Percentiles rank a stretch among this genome's conserved stretches.
phyloP scores from a whole-genome alignment of 1,140 invertebrate genomes.

The Pantala flavescens region DNA sequence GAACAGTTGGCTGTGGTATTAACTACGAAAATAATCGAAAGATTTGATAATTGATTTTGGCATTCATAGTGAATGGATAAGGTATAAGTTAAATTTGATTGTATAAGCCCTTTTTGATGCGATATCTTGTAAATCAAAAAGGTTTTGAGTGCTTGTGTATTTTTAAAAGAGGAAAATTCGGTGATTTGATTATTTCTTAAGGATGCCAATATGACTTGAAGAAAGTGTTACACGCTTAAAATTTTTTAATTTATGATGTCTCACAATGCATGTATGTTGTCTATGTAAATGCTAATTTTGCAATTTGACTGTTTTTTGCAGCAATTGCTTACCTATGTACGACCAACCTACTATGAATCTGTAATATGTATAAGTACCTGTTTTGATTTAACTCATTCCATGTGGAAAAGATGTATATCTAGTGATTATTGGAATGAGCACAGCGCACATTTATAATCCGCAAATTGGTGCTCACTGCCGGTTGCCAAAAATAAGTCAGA shows the following conservation, averaged over 20 bases:
- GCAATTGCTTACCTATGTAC: background rate
- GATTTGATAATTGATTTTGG: background rate
- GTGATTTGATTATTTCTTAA: background rate
- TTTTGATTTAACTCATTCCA: background rate
- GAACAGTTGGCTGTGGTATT: background rate
- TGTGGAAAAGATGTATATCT: background rate
- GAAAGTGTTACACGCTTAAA: background rate
- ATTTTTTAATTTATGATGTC: background rate
- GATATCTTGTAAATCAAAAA: background rate
- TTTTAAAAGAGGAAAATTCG: background rate
- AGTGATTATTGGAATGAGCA: background rate
- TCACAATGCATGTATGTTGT: no score
- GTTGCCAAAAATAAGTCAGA: background rate
- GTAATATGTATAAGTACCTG: background rate
- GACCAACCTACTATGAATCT: background rate
- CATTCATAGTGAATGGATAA: background rate
- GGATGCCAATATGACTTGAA: background rate
- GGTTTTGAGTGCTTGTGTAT: background rate
- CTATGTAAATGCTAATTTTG: conserved; percentile 6
- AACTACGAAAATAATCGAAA: background rate
- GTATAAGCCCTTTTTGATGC: background rate
- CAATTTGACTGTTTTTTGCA: background rate
- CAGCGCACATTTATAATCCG: background rate
- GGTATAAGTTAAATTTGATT: background rate
- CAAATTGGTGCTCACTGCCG: background rate